Evolutionary conservation across 2,888 invertebrate genomes (phyloP).

Genomic region (Polymixis flavicincta): DNA sequence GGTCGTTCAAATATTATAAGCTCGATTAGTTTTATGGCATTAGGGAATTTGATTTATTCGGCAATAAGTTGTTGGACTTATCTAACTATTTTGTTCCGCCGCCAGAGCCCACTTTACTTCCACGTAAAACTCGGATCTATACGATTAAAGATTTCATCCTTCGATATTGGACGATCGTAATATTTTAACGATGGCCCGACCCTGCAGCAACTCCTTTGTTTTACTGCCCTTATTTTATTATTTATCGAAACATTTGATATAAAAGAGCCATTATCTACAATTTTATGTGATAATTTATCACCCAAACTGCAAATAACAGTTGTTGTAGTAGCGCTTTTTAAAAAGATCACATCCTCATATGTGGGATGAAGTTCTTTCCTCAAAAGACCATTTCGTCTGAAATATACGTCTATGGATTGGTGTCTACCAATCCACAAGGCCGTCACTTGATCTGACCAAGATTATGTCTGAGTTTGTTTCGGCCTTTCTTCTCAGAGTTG

Average conservation of each 20-base stretch:
- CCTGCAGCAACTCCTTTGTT: conserved; percentile 84
- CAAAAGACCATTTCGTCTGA: no score
- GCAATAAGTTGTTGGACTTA: conserved; percentile 77
- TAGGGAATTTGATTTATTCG: conserved; percentile 77
- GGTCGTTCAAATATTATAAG: conserved; percentile 69
- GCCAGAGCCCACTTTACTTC: conserved; percentile 76
- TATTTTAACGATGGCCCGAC: conserved; percentile 87
- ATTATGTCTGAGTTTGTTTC: no score
- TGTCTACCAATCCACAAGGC: no score
- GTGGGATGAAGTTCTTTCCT: no score
- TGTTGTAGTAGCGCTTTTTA: conserved; percentile 57
- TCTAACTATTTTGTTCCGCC: conserved; percentile 78
- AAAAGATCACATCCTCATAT: conserved; percentile 26
- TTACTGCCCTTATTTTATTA: conserved; percentile 88
- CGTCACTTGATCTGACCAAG: no score
- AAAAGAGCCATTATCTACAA: conserved; percentile 84
- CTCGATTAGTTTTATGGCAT: conserved; percentile 80
- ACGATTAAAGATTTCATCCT: conserved; percentile 88
- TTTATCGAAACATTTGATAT: conserved; percentile 88
- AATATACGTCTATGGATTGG: no score
- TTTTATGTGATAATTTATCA: conserved; percentile 85
- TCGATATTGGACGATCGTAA: conserved; percentile 88
- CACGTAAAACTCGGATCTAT: conserved; percentile 81
- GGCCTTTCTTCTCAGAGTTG: no score
- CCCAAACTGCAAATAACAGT: conserved; percentile 72